phyloP scores from a whole-genome alignment of 2,113 vertebrate genomes.

The Gobius niger region DNA sequence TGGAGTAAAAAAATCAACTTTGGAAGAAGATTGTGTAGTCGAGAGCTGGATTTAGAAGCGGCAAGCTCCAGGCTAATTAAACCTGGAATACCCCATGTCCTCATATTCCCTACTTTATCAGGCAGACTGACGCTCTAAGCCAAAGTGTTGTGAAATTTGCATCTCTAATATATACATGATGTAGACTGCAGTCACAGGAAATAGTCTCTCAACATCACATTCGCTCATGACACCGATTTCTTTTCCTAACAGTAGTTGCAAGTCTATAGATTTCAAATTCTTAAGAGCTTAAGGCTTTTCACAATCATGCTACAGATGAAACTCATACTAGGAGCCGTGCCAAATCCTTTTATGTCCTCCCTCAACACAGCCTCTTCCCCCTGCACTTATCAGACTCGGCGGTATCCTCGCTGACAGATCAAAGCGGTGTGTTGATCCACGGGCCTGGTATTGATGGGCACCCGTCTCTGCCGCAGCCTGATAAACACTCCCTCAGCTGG shows the following conservation, averaged over 20 bases:
- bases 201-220: no score
- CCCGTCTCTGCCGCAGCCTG: slow-evolving; percentile 1
- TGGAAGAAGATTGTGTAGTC: background rate
- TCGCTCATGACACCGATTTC: no score
- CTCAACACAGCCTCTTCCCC: background rate
- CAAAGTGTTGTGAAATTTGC: background rate
- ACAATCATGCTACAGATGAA: background rate
- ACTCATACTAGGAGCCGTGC: background rate
- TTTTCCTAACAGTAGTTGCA: no score
- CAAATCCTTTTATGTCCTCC: background rate
- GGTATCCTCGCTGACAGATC: background rate
- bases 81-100: background rate
- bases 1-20: background rate
- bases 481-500: background rate
- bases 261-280: no score
- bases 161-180: no score
- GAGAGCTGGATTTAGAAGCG: background rate
- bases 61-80: slow-evolving; percentile 1
- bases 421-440: background rate
- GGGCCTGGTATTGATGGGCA: slow-evolving; percentile 5
- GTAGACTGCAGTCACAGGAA: no score
- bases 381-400: background rate
- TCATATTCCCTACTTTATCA: background rate
- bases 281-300: no score
- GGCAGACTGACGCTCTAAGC: background rate